Evolutionary conservation across 2,888 invertebrate genomes (phyloP).

Genomic region (Deroplatys truncata): DNA sequence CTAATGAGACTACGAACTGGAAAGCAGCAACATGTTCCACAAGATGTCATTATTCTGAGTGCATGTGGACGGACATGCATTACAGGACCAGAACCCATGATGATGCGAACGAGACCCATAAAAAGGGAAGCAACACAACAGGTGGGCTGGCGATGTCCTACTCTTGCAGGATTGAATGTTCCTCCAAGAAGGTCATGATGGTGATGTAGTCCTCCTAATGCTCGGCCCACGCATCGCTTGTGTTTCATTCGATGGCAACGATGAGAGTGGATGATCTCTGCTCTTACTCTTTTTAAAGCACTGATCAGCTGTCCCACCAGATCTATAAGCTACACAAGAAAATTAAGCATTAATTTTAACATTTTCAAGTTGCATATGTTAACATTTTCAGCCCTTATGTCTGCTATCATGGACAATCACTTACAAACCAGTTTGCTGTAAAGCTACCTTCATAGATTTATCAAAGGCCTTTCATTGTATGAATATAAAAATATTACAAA

Average conservation of each 20-base stretch:
- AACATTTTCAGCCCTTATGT: too few species aligned
- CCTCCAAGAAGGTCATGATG: conserved; percentile 57
- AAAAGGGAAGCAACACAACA: conserved; percentile 57
- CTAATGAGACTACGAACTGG: conserved; percentile 52
- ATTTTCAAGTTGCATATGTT: too few species aligned
- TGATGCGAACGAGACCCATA: conserved; percentile 46
- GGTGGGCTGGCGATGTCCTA: conserved; percentile 41
- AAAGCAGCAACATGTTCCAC: conserved; percentile 62
- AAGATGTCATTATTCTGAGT: conserved; percentile 47
- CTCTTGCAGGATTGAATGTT: conserved; percentile 41
- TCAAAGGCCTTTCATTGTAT: too few species aligned
- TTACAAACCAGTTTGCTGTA: too few species aligned
- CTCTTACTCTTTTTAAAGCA: conserved; percentile 54
- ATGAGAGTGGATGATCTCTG: conserved; percentile 53
- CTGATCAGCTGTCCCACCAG: conserved; percentile 53
- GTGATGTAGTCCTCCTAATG: conserved; percentile 50
- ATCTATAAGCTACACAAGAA: conserved; percentile 46
- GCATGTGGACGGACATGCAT: conserved; percentile 3
- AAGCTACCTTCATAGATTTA: too few species aligned
- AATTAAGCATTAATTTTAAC: not conserved
- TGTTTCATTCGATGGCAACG: conserved; percentile 52
- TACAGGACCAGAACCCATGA: conserved; percentile 9
- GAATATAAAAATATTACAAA: too few species aligned
- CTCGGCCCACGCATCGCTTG: conserved; percentile 46
- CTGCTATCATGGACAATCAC: too few species aligned